phyloP scores from a whole-genome alignment of 2,888 invertebrate species.

The Plebejus melissa region DNA sequence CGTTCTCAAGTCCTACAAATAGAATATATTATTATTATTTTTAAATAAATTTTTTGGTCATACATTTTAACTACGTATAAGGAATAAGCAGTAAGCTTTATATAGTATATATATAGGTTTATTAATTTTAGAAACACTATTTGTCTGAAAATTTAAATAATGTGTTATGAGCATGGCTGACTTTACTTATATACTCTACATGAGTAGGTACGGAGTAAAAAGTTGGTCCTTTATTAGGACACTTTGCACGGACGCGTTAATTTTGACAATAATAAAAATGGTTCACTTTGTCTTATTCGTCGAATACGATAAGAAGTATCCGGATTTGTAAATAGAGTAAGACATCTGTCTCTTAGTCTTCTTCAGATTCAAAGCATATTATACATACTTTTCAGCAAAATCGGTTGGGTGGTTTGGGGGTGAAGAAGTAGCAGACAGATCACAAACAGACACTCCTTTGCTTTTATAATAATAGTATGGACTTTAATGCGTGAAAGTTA shows the following conservation, averaged over 20 bases:
- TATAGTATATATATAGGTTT: neutral
- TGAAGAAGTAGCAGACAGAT: no score
- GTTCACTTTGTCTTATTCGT: neutral
- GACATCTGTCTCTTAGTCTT: no score
- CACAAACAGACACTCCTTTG: no score
- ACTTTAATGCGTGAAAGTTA: neutral
- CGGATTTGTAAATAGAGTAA: neutral
- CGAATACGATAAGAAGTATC: neutral
- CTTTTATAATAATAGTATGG: no score
- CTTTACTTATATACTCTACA: neutral
- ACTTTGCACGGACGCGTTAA: slow-evolving; percentile 3
- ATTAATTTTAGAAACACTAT: neutral
- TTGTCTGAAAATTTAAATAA: no score
- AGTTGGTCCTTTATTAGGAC: neutral
- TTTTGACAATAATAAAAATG: neutral
- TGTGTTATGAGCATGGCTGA: neutral
- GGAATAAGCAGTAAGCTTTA: neutral
- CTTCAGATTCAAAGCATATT: no score
- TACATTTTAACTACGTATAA: neutral
- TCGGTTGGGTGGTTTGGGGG: no score
- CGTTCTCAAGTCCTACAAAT: neutral
- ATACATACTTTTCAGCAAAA: no score
- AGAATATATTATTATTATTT: neutral
- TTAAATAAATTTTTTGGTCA: neutral
- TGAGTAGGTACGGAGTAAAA: neutral